Evolutionary conservation across 2,113 vertebrate species (phyloP).

Genomic region (Hemiscyllium ocellatum): DNA sequence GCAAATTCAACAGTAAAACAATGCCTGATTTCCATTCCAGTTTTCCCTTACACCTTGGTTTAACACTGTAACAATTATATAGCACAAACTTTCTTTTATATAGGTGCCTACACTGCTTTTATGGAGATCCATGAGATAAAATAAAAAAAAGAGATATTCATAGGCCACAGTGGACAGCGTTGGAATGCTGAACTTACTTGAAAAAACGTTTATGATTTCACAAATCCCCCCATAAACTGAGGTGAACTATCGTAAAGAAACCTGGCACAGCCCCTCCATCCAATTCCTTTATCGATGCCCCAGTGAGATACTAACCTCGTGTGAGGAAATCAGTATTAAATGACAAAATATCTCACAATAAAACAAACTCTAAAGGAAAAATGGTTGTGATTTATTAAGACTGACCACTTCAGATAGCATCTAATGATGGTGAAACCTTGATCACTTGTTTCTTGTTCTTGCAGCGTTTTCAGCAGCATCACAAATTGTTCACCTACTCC

Average conservation of each 20-base stretch:
- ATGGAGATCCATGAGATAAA: too few species aligned
- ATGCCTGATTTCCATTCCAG: too few species aligned
- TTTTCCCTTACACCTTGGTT: too few species aligned
- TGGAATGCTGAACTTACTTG: not conserved
- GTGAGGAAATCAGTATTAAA: not conserved
- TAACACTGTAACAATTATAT: not conserved
- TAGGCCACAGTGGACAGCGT: not conserved
- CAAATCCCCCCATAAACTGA: not conserved
- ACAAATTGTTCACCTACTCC: not conserved
- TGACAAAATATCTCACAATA: constrained; percentile 39
- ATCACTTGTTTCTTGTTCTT: constrained; percentile 37
- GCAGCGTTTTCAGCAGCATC: not conserved
- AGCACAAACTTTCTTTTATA: too few species aligned
- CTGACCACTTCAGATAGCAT: constrained; percentile 40
- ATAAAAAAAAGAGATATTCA: not conserved
- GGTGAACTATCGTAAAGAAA: too few species aligned
- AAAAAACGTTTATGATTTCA: not conserved
- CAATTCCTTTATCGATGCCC: constrained; percentile 38
- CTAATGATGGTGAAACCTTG: constrained; percentile 41
- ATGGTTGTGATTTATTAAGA: constrained; percentile 38
- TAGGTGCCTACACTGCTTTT: not conserved
- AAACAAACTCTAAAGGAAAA: constrained; percentile 39
- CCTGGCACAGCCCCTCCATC: not conserved
- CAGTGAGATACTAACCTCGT: constrained; percentile 36
- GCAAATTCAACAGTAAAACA: too few species aligned